These are phyloP conservation scores for Agrochola macilenta DNA, from an alignment of 2,888 invertebrate genomes.

Conservation along the genomic window DNA sequence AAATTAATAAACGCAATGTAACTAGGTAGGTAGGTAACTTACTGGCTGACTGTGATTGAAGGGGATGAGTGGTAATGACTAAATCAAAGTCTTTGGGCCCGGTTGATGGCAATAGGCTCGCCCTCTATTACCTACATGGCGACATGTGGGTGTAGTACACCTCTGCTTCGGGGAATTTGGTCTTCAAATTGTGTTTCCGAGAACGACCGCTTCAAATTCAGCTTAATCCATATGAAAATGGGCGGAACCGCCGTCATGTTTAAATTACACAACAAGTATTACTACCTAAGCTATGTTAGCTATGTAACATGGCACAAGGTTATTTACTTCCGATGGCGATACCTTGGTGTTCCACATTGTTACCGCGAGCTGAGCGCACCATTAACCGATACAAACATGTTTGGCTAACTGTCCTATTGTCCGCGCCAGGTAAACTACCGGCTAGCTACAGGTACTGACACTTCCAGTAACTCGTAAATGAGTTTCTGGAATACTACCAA, in stretches of 20 bases:
- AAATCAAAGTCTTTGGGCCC: no score
- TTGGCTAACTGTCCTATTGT: constrained; percentile 48
- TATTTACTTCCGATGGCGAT: constrained; percentile 11
- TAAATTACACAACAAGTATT: constrained; percentile 10
- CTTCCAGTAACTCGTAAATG: constrained; percentile 44
- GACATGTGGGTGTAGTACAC: no score
- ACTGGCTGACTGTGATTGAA: not conserved
- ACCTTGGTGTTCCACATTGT: constrained; percentile 26
- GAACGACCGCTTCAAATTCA: not conserved
- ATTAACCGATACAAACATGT: constrained; percentile 20
- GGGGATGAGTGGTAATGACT: no score
- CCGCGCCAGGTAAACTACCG: constrained; percentile 43
- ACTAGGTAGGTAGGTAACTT: not conserved
- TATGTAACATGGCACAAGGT: constrained; percentile 14
- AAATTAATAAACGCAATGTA: constrained; percentile 39
- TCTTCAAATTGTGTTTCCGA: not conserved
- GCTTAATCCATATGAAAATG: not conserved
- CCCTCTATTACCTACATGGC: no score
- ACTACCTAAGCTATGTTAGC: not conserved
- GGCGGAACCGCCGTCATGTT: not conserved
- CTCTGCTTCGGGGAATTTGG: no score
- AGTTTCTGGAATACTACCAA: constrained; percentile 50
- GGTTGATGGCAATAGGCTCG: no score
- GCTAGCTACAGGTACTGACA: constrained; percentile 14
- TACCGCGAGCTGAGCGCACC: constrained; percentile 3